Conservation (phyloP, 2,113 vertebrate species). For the Cebidichthys violaceus region DNA sequence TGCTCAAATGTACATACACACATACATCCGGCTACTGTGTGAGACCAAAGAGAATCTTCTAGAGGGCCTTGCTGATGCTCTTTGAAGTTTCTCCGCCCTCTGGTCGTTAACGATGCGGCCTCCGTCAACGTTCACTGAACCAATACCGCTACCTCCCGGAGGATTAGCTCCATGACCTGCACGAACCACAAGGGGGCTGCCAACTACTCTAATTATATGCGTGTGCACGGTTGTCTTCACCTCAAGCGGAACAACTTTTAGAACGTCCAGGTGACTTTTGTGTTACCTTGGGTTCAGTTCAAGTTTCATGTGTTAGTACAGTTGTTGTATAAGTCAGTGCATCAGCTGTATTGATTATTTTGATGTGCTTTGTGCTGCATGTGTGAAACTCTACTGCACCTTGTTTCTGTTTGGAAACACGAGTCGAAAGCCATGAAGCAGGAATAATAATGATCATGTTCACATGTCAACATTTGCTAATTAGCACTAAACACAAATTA, state of each 20-base stretch:
- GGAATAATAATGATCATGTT: not conserved
- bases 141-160: constrained; percentile 27
- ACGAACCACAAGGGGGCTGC: constrained; percentile 13
- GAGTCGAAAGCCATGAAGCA: not conserved
- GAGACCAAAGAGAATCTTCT: constrained; percentile 53
- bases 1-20: constrained; percentile 20
- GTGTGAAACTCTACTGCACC: not conserved
- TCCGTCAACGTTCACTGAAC: constrained; percentile 49
- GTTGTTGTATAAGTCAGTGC: not conserved
- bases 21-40: constrained; percentile 14
- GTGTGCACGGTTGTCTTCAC: constrained; percentile 13
- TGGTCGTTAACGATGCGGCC: constrained; percentile 53
- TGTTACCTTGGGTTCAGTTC: constrained; percentile 6
- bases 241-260: constrained; percentile 6
- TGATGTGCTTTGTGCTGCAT: not conserved
- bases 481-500: not conserved
- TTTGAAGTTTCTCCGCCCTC: constrained; percentile 60
- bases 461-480: not conserved
- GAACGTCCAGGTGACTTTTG: constrained; percentile 12
- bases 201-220: constrained; percentile 21
- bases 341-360: constrained; percentile 5
- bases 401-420: not conserved
- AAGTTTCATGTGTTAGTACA: not conserved
- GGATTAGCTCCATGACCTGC: constrained; percentile 40
- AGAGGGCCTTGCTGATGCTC: constrained; percentile 41